Evolutionary conservation across 2,113 vertebrate species (phyloP), one percentile per base, ranked within the genome.

Genomic region (Gallinago jamesoni): DNA sequence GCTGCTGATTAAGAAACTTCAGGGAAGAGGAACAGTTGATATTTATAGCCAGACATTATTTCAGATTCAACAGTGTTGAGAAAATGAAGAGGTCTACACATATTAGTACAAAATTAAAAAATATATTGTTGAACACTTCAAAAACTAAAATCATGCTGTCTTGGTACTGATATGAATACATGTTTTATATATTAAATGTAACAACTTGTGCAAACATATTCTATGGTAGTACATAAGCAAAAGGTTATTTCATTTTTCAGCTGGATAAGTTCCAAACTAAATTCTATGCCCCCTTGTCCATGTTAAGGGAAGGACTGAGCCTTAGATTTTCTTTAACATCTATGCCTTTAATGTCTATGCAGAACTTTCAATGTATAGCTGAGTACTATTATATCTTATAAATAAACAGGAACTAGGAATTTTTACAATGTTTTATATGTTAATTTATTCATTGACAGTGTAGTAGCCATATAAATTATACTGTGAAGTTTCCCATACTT

Each of bases 341-440:
- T 81, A 21, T 1, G 5, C n/a, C 59, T 84, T 86, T 84, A 83
- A 88, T 47, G 35, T 53, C 83, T 60, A 75, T 12, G 52, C 15
- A 87, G 33, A 91, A 85, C 10, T 77, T 93, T 39, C 45, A 89
- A 37, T 62, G 47, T 87, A 75, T 33, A 79, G 72, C 33, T 52
- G 72, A 92, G 60, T 53, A 72, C 25, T 74, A 80, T 76, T 83
- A 84, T 73, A 66, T 73, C 76, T 85, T 84, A 83, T 31, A 96
- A 96, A 90, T 81, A 74, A 96, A 89, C n/a, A 90, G 80, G 79
- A 94, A 55, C 30, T 53, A 47, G 64, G 75, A 91, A 45, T 27
- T 87, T 86, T 96, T 87, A 94, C 43, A 90, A 87, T 56, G 50
- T 84, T 94, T 91, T 89, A 93, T 93, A 93, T 96, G 94, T 47